Percentiles rank a stretch among this genome's conserved stretches.
phyloP scores from a whole-genome alignment of 2,797 vertebrate genomes.

The Phoeniculus purpureus region DNA sequence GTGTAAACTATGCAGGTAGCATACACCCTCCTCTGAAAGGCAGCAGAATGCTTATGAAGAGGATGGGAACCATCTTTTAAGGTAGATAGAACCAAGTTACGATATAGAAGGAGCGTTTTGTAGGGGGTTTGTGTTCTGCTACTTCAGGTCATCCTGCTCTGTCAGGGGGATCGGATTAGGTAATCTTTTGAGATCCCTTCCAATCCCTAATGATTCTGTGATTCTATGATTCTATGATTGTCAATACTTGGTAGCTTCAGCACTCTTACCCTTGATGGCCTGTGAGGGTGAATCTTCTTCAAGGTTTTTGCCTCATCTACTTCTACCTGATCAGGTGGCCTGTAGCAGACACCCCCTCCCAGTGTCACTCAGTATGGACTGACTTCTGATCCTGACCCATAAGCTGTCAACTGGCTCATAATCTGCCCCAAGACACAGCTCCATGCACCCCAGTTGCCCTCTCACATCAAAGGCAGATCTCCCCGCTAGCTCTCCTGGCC shows the following conservation, averaged over 20 bases:
- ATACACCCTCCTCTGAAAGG: neutral
- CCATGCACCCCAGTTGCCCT: neutral
- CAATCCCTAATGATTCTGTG: too few species aligned
- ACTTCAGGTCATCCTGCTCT: neutral
- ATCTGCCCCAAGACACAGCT: neutral
- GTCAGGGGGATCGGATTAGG: too few species aligned
- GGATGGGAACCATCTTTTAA: neutral
- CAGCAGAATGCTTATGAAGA: neutral
- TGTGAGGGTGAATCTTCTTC: neutral
- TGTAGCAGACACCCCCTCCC: neutral
- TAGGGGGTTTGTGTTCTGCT: neutral
- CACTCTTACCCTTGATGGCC: neutral
- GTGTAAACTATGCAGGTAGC: neutral
- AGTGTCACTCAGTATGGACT: neutral
- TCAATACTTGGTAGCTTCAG: fast-evolving
- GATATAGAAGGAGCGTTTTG: neutral
- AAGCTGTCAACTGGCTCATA: neutral
- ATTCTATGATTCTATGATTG: too few species aligned
- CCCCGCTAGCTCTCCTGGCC: neutral
- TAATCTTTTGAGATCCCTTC: too few species aligned
- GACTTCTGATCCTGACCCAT: neutral
- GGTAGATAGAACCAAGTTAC: neutral
- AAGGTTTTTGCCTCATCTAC: neutral
- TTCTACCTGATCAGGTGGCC: neutral
- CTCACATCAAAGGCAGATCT: neutral